A percentile compares a stretch with the other conserved stretches of the same genome.
These are phyloP conservation scores for Puma concolor DNA, from an alignment of 2,113 vertebrate species.

Conservation along the genomic window DNA sequence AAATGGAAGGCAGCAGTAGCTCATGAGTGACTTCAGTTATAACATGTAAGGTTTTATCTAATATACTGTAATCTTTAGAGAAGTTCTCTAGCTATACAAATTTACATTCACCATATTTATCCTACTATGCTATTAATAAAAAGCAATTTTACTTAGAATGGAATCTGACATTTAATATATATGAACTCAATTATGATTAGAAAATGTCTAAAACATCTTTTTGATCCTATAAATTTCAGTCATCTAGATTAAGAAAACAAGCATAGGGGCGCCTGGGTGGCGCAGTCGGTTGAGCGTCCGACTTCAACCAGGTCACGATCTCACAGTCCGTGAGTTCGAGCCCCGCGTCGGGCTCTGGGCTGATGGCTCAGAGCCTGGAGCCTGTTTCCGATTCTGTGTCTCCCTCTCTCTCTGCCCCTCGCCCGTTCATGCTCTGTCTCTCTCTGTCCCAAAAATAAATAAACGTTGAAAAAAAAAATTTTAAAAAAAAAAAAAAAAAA, in stretches of 20 bases:
- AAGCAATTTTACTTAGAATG: constrained; percentile 23
- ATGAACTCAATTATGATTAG: constrained; percentile 35
- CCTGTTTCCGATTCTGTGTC: too few species aligned
- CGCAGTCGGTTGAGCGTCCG: too few species aligned
- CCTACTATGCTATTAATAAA: neutral
- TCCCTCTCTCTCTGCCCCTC: too few species aligned
- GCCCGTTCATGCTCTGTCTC: too few species aligned
- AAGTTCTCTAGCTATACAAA: neutral
- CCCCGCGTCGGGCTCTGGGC: too few species aligned
- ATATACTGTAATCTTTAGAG: neutral
- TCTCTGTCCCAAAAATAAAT: too few species aligned
- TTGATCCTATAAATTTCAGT: constrained; percentile 15
- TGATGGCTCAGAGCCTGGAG: too few species aligned
- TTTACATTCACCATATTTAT: neutral
- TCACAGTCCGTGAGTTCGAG: too few species aligned
- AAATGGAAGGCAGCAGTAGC: neutral
- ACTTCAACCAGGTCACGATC: too few species aligned
- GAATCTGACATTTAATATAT: neutral
- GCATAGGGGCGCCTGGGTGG: too few species aligned
- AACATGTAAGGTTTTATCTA: neutral
- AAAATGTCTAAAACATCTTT: constrained; percentile 3
- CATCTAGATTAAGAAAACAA: constrained; percentile 14
- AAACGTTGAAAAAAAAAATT: too few species aligned
- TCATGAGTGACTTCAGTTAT: neutral
- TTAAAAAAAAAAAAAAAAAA: too few species aligned